Base-by-base conservation (phyloP, 64 coral and sea anemone genomes). In the Stichodactyla helianthus region DNA sequence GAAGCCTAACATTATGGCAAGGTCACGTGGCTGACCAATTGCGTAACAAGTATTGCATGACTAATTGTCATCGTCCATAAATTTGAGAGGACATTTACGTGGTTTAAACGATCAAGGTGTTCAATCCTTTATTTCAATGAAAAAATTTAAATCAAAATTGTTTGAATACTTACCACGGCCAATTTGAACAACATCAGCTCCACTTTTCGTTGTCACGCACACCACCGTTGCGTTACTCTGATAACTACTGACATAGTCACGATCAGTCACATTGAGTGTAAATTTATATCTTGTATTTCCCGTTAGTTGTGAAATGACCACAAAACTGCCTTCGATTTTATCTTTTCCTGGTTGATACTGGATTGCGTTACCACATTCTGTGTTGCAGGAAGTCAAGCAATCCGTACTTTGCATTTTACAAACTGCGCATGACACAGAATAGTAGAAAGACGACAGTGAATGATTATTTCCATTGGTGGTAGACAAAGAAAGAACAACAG, bases 341-440 rank as follows among this genome's bases (percentile, higher is more conserved):
- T 82, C 79, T 83, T 62, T 68, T 54, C 79, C 56, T 50, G 87
- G 87, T 52, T 58, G 64, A 31, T 63, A 89, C 50, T 81, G 77
- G 63, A 83, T 56, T 44, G 59, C 19, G 11, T 82, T 25, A 23
- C 79, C 87, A 54, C 87, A 89, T 5, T 58, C 15, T 55, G 11
- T 11, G 54, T 20, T 53, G 19, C 87, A 89, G 5, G 77, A 78
- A 16, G 60, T 62, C n/a, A 54, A 10, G 23, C 79, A 60, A 82
- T 53, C 65, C 44, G 12, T 78, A 2, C 10, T n/a, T 4, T 81
- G 74, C 19, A 53, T 51, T 50, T 88, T 16, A 52, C 88, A 89
- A 70, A 71, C 27, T 31, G 70, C 55, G 63, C 88, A 89, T 5
- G 61, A 67, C 15, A 89, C 28, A 20, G 81, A 53, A 27, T 89